These are phyloP conservation scores for Proteles cristata DNA, from an alignment of 2,113 vertebrate species.

Conservation along the genomic window DNA sequence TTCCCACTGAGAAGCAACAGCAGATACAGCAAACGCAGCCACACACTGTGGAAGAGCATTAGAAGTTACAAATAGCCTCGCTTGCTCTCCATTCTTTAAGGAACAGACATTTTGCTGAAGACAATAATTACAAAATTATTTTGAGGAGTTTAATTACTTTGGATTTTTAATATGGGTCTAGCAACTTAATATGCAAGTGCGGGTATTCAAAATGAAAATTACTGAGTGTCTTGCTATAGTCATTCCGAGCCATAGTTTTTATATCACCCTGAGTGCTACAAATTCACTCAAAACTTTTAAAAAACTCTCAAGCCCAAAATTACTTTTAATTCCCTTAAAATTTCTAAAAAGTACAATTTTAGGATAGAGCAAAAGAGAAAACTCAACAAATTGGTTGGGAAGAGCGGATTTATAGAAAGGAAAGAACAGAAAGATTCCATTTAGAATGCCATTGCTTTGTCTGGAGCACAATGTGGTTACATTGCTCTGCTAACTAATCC, in stretches of 20 bases:
- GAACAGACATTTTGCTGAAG: not conserved
- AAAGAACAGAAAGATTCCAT: not conserved
- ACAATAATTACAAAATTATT: not conserved
- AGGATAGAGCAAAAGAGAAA: not conserved
- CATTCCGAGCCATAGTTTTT: not conserved
- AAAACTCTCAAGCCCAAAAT: not conserved
- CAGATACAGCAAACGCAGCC: slow-evolving; percentile 97
- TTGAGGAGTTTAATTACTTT: not conserved
- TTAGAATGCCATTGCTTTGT: not conserved
- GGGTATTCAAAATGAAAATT: not conserved
- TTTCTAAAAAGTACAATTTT: not conserved
- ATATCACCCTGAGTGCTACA: not conserved
- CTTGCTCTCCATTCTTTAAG: not conserved
- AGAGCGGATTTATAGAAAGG: not conserved
- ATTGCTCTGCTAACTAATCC: not conserved
- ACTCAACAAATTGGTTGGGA: not conserved
- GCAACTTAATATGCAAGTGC: not conserved
- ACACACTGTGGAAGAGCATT: slow-evolving; percentile 89
- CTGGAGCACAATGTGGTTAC: not conserved
- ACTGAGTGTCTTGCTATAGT: not conserved
- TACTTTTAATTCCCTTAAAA: slow-evolving; percentile 29
- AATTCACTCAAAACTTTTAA: not conserved
- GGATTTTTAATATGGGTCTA: slow-evolving; percentile 1
- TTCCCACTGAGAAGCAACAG: slow-evolving; percentile 98
- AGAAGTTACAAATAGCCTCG: not conserved